Conservation (phyloP, 2,797 vertebrate species). For the Danio choprae region DNA sequence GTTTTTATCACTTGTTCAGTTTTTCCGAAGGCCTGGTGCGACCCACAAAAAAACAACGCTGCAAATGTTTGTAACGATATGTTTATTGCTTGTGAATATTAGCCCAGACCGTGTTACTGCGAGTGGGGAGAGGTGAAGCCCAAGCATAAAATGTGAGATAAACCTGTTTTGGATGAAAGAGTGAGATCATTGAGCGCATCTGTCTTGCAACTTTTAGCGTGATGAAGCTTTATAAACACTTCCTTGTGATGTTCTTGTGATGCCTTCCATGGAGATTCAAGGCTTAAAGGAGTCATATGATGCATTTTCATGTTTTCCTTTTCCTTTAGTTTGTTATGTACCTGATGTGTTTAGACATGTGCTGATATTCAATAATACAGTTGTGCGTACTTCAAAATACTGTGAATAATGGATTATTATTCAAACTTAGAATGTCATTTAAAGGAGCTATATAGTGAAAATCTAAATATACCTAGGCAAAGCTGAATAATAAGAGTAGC, state of each 20-base stretch:
- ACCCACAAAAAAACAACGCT: constrained; percentile 22
- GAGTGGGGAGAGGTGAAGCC: constrained; percentile 4
- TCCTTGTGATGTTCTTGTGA: constrained; percentile 6
- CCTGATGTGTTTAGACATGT: too few species aligned
- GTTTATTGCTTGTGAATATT: neutral
- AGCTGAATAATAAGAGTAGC: too few species aligned
- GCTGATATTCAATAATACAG: too few species aligned
- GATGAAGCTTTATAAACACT: neutral
- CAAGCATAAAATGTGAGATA: constrained; percentile 26
- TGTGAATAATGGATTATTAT: too few species aligned
- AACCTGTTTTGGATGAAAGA: constrained; percentile 18
- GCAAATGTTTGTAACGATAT: constrained; percentile 39
- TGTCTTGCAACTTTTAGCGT: neutral
- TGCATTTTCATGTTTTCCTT: too few species aligned
- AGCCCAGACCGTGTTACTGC: constrained; percentile 13
- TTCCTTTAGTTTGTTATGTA: too few species aligned
- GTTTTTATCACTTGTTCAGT: constrained; percentile 27
- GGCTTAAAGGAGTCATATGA: too few species aligned
- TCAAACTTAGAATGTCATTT: too few species aligned
- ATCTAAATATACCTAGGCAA: too few species aligned
- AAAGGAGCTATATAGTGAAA: too few species aligned
- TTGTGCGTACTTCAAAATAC: too few species aligned
- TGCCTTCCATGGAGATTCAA: neutral
- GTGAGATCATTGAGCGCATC: neutral
- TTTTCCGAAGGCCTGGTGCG: constrained; percentile 43